Percentiles rank a stretch among this genome's conserved stretches.
Conservation (phyloP, 2,888 invertebrate species). For the Amiota communis region DNA sequence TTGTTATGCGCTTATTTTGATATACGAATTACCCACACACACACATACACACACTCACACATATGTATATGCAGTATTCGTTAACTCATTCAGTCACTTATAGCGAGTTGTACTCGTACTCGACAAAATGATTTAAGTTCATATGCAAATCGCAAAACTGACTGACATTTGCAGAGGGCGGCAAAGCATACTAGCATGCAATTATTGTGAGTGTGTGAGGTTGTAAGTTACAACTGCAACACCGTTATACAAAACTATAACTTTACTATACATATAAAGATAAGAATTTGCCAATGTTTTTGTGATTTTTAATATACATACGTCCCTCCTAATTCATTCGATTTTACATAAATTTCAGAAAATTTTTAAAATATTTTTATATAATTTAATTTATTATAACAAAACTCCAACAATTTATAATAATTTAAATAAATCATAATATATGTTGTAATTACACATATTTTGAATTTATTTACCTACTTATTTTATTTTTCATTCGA, state of each 20-base stretch:
- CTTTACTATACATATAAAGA: too few species aligned
- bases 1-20: constrained; percentile 60
- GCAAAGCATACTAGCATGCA: constrained; percentile 14
- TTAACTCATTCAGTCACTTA: constrained; percentile 43
- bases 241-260: too few species aligned
- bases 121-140: constrained; percentile 68
- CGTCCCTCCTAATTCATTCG: too few species aligned
- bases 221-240: too few species aligned
- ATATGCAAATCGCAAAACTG: constrained; percentile 66
- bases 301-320: too few species aligned
- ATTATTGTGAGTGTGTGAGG: neutral
- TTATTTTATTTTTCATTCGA: constrained; percentile 11
- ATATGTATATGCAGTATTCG: too few species aligned
- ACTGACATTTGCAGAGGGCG: constrained; percentile 57
- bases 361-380: neutral
- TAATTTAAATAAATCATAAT: neutral
- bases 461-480: neutral
- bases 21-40: constrained; percentile 30
- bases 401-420: constrained; percentile 1
- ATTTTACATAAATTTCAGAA: too few species aligned
- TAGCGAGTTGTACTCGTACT: neutral
- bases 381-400: neutral
- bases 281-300: too few species aligned
- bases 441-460: too few species aligned
- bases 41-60: constrained; percentile 32